Conservation (phyloP, 2,113 vertebrate species). For the Strix uralensis region DNA sequence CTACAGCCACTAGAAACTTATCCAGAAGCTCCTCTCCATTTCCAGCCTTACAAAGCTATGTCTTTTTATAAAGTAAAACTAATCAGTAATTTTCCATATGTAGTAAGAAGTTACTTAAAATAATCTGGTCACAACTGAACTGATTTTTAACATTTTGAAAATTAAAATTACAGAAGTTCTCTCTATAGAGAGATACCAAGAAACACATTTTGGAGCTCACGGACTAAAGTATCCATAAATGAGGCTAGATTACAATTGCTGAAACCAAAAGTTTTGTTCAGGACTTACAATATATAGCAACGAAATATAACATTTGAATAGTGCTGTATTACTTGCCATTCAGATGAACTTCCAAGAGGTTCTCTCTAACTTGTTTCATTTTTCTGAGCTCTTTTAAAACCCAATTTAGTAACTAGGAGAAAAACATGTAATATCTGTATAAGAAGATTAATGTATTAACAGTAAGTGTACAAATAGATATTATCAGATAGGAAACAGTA, state of each 20-base stretch:
- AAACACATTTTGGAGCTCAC: neutral
- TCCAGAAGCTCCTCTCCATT: neutral
- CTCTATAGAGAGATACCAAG: neutral
- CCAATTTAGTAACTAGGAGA: conserved; percentile 80
- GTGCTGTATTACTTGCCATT: conserved; percentile 79
- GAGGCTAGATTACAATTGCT: neutral
- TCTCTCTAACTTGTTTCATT: conserved; percentile 77
- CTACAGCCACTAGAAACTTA: neutral
- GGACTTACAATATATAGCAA: neutral
- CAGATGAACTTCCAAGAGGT: conserved; percentile 87
- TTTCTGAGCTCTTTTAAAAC: conserved; percentile 84
- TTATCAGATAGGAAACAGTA: neutral
- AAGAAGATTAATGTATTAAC: neutral
- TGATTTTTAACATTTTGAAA: neutral
- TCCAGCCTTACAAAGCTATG: neutral
- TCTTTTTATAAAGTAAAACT: neutral
- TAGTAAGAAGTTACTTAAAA: neutral
- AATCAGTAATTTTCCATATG: neutral
- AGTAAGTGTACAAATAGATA: neutral
- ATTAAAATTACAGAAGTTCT: neutral
- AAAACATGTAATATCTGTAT: neutral
- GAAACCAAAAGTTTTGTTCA: neutral
- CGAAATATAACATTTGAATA: accelerated
- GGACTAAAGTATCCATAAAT: accelerated
- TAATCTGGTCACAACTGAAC: neutral